Conservation (phyloP, 1,140 invertebrate species). For the Brachionus asplanchnoidis region DNA sequence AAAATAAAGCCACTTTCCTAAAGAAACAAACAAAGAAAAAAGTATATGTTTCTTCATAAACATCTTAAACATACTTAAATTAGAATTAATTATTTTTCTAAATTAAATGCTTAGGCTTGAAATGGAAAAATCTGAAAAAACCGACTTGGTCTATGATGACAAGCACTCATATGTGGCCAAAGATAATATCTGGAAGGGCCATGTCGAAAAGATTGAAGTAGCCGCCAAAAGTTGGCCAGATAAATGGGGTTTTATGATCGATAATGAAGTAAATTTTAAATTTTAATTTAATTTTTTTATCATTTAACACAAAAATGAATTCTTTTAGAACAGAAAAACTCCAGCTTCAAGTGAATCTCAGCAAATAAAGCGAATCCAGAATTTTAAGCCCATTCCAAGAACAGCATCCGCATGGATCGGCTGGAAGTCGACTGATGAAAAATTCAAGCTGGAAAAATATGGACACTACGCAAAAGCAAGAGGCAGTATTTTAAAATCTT, state of each 20-base stretch:
- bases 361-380: neutral
- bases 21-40: neutral
- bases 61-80: neutral
- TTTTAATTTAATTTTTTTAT: neutral
- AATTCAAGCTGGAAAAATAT: neutral
- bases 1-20: neutral
- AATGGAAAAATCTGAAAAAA: neutral
- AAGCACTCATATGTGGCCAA: conserved; percentile 28
- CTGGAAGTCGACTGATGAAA: conserved; percentile 10
- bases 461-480: neutral
- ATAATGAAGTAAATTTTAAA: neutral
- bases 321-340: neutral
- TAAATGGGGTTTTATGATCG: conserved; percentile 3
- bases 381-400: neutral
- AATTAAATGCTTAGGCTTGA: neutral
- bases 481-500: neutral
- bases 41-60: neutral
- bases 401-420: conserved; percentile 14
- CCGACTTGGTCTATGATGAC: conserved; percentile 1
- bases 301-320: neutral
- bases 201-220: neutral
- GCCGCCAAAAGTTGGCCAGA: neutral
- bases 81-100: neutral
- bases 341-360: neutral
- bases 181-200: conserved; percentile 15